Evolutionary conservation across 2,888 invertebrate genomes (phyloP), one percentile per base, ranked within the genome.

Genomic region (Apoda limacodes): DNA sequence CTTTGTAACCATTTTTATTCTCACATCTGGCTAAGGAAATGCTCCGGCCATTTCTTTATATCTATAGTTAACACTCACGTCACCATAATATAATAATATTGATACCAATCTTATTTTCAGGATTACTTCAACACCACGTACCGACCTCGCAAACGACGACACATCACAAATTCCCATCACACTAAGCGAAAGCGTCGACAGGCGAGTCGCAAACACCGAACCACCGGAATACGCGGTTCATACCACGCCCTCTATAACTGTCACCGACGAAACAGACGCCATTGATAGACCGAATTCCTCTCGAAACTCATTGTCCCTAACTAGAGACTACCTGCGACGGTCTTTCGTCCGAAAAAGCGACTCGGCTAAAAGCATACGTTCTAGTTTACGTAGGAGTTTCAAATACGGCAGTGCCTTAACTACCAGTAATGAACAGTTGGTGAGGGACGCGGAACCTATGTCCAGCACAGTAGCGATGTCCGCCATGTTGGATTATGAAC

Each of bases 401-500:
- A 63, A 66, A 35, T 69, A 82, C 46, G 58, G 85, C 53, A 58
- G 68, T 53, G 53, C 50, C 1, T 35, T 75, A 32, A 70, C 72
- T 0, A 71, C 66, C 2, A 86, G 86, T 44, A 83, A 84, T 25
- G 86, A 86, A 46, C 83, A 83, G 28, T 59, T 87, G 40, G 84
- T 87, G 3, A 76, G 85, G 13, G 82, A 82, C 2, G 85, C 80
- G 0, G 85, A 84, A 19, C 86, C 87, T 0, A 85, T 86, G n/a
- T 78, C 80, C 0, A 72, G 56, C 13, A 80, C 80, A 0, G 75
- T 75, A 0, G 72, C 76, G 0, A 66, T 78, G 74, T 84, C 84
- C 4, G 61, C 65, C 31, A 61, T 74, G 55, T 34, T 63, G 40
- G n/a, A n/a, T n/a, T n/a, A n/a, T n/a, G n/a, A n/a, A n/a, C n/a